Conservation (phyloP, 30 jellyfish, hydroid and myxozoan genomes). For the Catostylus mosaicus region DNA sequence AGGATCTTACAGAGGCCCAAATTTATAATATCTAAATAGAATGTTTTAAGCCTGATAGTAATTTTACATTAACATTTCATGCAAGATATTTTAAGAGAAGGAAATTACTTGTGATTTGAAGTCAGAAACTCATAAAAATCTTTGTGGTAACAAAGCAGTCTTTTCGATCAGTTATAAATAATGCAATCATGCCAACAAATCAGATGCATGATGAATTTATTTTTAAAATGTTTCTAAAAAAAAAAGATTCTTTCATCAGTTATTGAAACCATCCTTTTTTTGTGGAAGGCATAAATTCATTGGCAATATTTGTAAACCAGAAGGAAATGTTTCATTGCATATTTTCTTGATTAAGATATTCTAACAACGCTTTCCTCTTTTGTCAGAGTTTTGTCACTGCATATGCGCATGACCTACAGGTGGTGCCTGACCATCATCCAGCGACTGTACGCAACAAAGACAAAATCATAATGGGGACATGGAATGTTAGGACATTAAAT, state of each 20-base stretch:
- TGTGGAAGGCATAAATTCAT: slow-evolving; percentile 11
- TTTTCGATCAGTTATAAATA: neutral
- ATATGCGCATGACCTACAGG: neutral
- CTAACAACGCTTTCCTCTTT: too few species aligned
- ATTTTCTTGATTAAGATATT: too few species aligned
- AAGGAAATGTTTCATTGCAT: too few species aligned
- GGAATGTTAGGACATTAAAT: too few species aligned
- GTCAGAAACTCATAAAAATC: neutral
- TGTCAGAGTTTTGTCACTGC: slow-evolving; percentile 39
- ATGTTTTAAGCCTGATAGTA: neutral
- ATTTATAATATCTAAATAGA: too few species aligned
- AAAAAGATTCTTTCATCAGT: neutral
- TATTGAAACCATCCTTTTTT: neutral
- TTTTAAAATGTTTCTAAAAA: neutral
- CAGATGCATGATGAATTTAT: neutral
- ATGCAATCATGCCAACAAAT: neutral
- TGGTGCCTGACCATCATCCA: neutral
- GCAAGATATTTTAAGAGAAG: neutral
- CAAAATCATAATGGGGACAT: too few species aligned
- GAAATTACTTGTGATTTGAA: neutral
- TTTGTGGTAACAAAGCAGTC: neutral
- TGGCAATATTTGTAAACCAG: too few species aligned
- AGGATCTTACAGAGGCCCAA: neutral
- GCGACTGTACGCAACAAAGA: too few species aligned
- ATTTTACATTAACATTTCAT: neutral